Evolutionary conservation across 2,888 invertebrate species (phyloP), one percentile per base, ranked within the genome.

Genomic region (Leuctra nigra): DNA sequence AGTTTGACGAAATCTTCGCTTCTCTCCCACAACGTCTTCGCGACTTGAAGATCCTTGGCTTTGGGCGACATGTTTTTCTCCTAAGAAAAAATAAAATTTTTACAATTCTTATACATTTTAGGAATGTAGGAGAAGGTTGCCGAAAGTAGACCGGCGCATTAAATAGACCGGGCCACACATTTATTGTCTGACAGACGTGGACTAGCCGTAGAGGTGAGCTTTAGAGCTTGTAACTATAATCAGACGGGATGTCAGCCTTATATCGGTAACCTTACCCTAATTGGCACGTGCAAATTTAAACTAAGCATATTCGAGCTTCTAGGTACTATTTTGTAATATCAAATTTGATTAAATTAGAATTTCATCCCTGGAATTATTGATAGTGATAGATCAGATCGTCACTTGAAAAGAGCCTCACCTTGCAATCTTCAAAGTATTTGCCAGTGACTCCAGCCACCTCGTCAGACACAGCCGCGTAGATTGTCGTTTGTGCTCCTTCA

Each of bases 1-100:
- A 57, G 33, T 20, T 72, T 70, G 0, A 76, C 76, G 18, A 56
- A 23, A n/a, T 72, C 68, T 54, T 72, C 74, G 0, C 75, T 75
- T 20, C 70, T 58, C 14, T 52, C 53, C 57, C 57, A 62, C 22
- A 62, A 14, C 39, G 38, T 39, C 23, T 56, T 54, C 7, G 61
- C 60, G 3, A 60, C 25, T 1, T 25, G 52, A 29, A 14, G 14
- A 38, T 62, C 59, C 47, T 41, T 48, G n/a, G 44, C 44, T n/a
- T 22, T 4, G 6, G n/a, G 47, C 7, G 41, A 41, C n/a, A 23
- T 53, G 7, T 47, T 55, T 24, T 18, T 13, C 47, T 22, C 53
- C 55, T 58, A 50, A 4, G 35, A 54, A 6, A 20, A 14, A n/a
- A n/a, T n/a, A n/a, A n/a, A n/a, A n/a, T n/a, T n/a, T n/a, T n/a